Percentiles rank a stretch among this genome's conserved stretches.
phyloP scores from a whole-genome alignment of 2,113 vertebrate species.

The Tachysurus vachellii region DNA sequence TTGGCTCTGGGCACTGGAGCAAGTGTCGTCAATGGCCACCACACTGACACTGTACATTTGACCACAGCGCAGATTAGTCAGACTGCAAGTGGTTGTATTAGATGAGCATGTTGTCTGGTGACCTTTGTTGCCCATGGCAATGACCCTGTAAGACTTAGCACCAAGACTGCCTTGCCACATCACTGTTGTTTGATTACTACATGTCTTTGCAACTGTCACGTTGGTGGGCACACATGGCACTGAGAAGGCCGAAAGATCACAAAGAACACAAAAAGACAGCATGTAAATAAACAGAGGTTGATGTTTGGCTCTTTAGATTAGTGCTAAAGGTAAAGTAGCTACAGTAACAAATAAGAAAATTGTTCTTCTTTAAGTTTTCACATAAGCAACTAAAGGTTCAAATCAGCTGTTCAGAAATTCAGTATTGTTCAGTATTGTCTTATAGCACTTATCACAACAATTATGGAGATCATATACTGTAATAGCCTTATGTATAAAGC shows the following conservation, averaged over 20 bases:
- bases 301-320: background rate
- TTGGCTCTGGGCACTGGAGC: conserved; percentile 62
- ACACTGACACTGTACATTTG: conserved; percentile 65
- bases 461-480: background rate
- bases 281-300: background rate
- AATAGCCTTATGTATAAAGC: background rate
- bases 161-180: conserved; percentile 67
- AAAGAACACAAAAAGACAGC: background rate
- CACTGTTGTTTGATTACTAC: conserved; percentile 59
- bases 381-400: background rate
- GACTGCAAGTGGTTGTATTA: conserved; percentile 58
- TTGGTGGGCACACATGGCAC: conserved; percentile 70
- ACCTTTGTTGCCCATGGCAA: conserved; percentile 46
- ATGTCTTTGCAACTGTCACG: conserved; percentile 55
- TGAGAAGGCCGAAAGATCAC: conserved; percentile 41
- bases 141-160: conserved; percentile 58
- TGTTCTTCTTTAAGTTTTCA: background rate
- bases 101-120: conserved; percentile 53
- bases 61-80: conserved; percentile 64
- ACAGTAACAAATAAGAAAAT: background rate
- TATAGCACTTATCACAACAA: background rate
- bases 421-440: background rate
- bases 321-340: too few relatives aligned
- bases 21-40: conserved; percentile 56
- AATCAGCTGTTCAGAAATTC: background rate